phyloP scores from a whole-genome alignment of 2,888 invertebrate genomes.

The Exocentrus adspersus region DNA sequence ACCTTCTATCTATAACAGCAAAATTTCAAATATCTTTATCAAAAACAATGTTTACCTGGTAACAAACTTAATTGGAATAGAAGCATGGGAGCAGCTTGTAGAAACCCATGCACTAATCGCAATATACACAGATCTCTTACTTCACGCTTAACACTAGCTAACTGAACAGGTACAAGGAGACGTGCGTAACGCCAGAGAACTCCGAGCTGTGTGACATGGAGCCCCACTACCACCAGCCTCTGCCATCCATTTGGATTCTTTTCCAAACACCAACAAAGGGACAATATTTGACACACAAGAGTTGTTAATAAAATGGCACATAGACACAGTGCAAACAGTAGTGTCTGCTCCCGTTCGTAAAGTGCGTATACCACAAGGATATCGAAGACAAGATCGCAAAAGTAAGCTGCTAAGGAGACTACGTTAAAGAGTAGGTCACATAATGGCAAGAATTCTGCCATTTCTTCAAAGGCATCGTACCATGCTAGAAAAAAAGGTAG shows the following conservation, averaged over 20 bases:
- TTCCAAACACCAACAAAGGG: constrained; percentile 71
- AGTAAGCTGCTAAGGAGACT: constrained; percentile 88
- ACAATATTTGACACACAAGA: constrained; percentile 79
- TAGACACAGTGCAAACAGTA: constrained; percentile 75
- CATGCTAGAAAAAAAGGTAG: constrained; percentile 55
- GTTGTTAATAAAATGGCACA: constrained; percentile 78
- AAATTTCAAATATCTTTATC: not conserved
- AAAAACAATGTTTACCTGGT: constrained; percentile 51
- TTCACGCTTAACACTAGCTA: constrained; percentile 85
- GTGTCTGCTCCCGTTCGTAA: constrained; percentile 73
- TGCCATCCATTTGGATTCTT: constrained; percentile 61
- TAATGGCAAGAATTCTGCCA: constrained; percentile 88
- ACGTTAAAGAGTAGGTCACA: constrained; percentile 93
- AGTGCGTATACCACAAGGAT: constrained; percentile 86
- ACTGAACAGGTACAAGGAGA: constrained; percentile 84
- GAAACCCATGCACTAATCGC: constrained; percentile 85
- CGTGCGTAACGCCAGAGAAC: constrained; percentile 86
- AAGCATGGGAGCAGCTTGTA: constrained; percentile 89
- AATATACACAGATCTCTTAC: constrained; percentile 79
- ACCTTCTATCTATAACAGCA: not conserved
- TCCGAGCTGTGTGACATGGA: constrained; percentile 77
- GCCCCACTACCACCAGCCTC: constrained; percentile 67
- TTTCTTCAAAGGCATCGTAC: constrained; percentile 59
- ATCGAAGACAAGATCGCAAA: constrained; percentile 91
- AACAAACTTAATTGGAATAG: constrained; percentile 83